phyloP scores from a whole-genome alignment of 2,113 vertebrate genomes.

The Ovibos moschatus region DNA sequence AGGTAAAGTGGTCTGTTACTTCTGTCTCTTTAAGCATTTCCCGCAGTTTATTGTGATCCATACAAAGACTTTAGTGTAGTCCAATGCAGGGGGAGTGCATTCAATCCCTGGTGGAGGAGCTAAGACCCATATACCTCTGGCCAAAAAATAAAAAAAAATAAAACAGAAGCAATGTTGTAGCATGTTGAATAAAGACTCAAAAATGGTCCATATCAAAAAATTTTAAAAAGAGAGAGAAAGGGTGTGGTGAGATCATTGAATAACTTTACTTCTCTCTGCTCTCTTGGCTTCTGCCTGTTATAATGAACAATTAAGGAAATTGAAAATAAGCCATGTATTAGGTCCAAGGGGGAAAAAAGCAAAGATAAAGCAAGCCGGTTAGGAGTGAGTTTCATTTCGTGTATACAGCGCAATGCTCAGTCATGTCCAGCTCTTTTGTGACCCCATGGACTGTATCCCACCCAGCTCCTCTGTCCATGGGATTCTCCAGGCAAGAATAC shows the following conservation, averaged over 20 bases:
- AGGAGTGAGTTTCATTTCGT: rapidly evolving
- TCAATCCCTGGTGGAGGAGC: not conserved
- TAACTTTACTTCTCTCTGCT: not conserved
- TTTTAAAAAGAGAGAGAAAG: not conserved
- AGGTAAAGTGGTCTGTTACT: not conserved
- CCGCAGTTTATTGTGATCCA: not conserved
- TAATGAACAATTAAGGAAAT: not conserved
- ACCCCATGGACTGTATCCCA: not conserved
- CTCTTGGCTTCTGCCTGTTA: not conserved
- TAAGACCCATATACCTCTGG: not conserved
- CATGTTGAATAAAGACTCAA: not conserved
- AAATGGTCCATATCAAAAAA: not conserved
- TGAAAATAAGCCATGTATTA: not conserved
- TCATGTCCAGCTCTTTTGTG: not conserved
- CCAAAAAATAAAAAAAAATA: not conserved
- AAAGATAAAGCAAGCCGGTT: not conserved
- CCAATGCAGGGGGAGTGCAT: not conserved
- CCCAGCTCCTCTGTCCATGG: not conserved
- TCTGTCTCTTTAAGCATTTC: not conserved
- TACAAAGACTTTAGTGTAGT: not conserved
- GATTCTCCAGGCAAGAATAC: not conserved
- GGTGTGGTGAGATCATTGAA: not conserved
- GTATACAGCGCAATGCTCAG: not conserved
- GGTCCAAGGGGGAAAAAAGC: not conserved
- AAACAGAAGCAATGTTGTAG: not conserved